phyloP scores from a whole-genome alignment of 2,888 invertebrate genomes.

The Tipula lateralis region DNA sequence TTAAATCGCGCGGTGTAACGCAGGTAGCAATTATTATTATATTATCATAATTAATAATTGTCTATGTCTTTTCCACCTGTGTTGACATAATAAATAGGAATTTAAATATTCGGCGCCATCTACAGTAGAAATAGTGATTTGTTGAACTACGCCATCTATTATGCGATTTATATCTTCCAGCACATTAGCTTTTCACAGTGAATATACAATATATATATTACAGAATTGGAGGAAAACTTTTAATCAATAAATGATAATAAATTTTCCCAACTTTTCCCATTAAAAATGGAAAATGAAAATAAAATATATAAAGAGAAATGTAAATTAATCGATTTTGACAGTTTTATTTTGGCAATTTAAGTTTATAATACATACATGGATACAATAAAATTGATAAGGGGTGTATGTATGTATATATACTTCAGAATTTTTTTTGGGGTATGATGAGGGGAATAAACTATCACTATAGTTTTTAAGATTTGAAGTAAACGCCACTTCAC shows the following conservation, averaged over 20 bases:
- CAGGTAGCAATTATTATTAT: not conserved
- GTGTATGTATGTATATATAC: not conserved
- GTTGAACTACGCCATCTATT: constrained; percentile 11
- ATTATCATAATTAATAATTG: not conserved
- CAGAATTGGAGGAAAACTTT: not conserved
- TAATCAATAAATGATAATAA: not conserved
- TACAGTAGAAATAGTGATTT: not conserved
- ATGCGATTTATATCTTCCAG: not conserved
- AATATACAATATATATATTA: not conserved
- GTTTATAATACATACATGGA: no score
- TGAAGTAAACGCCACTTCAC: not conserved
- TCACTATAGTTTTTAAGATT: not conserved
- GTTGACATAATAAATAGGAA: not conserved
- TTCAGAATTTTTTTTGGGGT: not conserved
- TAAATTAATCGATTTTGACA: not conserved
- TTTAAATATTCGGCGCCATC: not conserved
- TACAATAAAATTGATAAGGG: not conserved
- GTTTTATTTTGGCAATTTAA: constrained; percentile 6
- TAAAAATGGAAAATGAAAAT: not conserved
- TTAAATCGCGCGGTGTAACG: not conserved
- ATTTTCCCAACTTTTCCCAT: not conserved
- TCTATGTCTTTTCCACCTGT: not conserved
- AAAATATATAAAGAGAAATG: not conserved
- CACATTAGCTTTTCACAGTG: not conserved
- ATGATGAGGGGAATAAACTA: not conserved